phyloP scores from a whole-genome alignment of 92 coral and sea anemone genomes.

The Parazoanthus atlanticus region DNA sequence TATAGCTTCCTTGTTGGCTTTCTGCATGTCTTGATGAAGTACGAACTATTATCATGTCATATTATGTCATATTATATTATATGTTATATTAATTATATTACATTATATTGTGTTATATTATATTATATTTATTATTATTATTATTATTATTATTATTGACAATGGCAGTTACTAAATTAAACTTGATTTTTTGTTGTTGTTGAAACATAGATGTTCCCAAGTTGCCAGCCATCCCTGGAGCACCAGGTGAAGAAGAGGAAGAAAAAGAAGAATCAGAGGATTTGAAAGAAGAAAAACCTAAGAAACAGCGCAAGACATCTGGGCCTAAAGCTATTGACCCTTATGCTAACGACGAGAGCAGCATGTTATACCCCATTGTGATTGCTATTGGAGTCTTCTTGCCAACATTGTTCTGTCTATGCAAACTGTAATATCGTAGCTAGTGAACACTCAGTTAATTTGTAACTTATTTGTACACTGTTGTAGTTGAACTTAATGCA shows the following conservation, averaged over 20 bases:
- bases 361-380: slow-evolving; percentile 91
- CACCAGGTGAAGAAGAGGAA: slow-evolving; percentile 75
- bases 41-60: too few relatives aligned
- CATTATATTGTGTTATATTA: too few relatives aligned
- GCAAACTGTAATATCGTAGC: slow-evolving; percentile 71
- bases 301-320: slow-evolving; percentile 83
- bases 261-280: slow-evolving; percentile 79
- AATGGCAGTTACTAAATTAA: too few relatives aligned
- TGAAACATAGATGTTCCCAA: slow-evolving; percentile 87
- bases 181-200: not conserved
- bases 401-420: slow-evolving; percentile 95
- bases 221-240: slow-evolving; percentile 77
- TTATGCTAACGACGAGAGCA: slow-evolving; percentile 95
- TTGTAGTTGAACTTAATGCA: not conserved
- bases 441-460: slow-evolving; percentile 4
- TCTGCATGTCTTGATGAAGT: too few relatives aligned
- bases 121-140: too few relatives aligned
- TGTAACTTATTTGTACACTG: slow-evolving; percentile 25
- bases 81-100: too few relatives aligned
- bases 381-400: slow-evolving; percentile 95
- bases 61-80: too few relatives aligned
- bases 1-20: too few relatives aligned
- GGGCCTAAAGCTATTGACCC: slow-evolving; percentile 93
- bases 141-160: too few relatives aligned
- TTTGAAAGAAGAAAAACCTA: slow-evolving; percentile 81